phyloP scores from a whole-genome alignment of 1,140 invertebrate genomes.

The Tribolium madens region DNA sequence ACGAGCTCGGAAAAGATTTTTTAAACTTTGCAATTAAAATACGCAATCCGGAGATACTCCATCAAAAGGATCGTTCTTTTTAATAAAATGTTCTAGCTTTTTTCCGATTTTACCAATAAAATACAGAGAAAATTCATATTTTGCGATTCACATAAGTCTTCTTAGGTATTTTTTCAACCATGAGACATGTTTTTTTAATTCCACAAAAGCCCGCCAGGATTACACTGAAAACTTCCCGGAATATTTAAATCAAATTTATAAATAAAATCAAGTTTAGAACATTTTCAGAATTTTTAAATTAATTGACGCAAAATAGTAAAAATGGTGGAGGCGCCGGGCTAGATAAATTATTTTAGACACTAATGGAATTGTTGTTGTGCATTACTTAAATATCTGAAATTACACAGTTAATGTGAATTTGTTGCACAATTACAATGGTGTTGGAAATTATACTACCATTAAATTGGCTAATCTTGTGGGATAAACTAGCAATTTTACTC shows the following conservation, averaged over 20 bases:
- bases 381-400: background rate
- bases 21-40: constrained; percentile 17
- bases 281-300: too few relatives aligned
- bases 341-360: background rate
- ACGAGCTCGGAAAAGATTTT: background rate
- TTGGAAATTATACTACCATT: background rate
- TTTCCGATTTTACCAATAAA: background rate
- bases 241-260: too few relatives aligned
- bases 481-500: constrained; percentile 23
- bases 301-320: background rate
- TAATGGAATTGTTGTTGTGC: background rate
- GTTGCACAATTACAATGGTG: constrained; percentile 2
- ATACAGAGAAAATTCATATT: background rate
- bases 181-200: background rate
- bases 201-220: too few relatives aligned
- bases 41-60: background rate
- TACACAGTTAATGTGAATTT: constrained; percentile 8
- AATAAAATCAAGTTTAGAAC: too few relatives aligned
- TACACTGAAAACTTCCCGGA: too few relatives aligned
- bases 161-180: background rate
- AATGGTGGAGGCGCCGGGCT: background rate
- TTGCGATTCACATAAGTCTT: background rate
- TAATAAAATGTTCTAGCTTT: background rate
- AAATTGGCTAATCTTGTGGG: constrained; percentile 19
- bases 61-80: constrained; percentile 3